A percentile compares a stretch with the other conserved stretches of the same genome.
phyloP scores from a whole-genome alignment of 1,140 invertebrate genomes.

The Paraescarpia echinospica region DNA sequence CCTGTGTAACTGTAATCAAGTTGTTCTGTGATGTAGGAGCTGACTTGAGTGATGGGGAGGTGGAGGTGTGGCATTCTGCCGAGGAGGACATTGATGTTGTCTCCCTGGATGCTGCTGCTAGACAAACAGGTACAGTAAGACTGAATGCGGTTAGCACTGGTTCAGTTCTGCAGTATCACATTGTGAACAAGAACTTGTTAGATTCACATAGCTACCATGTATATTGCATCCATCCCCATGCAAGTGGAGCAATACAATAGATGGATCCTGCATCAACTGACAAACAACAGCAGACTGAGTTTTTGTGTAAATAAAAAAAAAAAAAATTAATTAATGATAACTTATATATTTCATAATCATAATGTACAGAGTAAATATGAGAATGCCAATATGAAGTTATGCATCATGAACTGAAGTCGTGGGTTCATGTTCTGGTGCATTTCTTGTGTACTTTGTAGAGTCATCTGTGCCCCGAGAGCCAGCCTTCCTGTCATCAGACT shows the following conservation, averaged over 20 bases:
- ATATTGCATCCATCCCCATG: too few species aligned
- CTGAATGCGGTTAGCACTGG: conserved; percentile 9
- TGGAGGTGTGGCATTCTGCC: conserved; percentile 32
- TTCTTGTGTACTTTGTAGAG: not conserved
- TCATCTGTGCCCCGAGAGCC: conserved; percentile 20
- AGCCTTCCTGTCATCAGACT: conserved; percentile 15
- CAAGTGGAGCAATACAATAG: not conserved
- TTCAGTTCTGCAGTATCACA: not conserved
- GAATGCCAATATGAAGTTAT: too few species aligned
- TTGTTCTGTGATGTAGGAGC: not conserved
- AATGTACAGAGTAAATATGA: too few species aligned
- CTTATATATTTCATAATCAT: too few species aligned
- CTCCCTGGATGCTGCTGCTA: conserved; percentile 34
- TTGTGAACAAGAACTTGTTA: not conserved
- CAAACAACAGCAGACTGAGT: not conserved
- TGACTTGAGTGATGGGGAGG: not conserved
- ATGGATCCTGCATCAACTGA: not conserved
- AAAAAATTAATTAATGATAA: not conserved
- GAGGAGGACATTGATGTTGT: conserved; percentile 46
- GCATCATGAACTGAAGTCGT: too few species aligned
- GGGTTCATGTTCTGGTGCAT: not conserved
- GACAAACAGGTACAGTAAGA: not conserved
- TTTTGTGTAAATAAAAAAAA: not conserved
- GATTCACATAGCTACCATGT: not conserved
- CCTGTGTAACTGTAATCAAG: not conserved